Percentiles rank a stretch among this genome's conserved stretches.
phyloP scores from a whole-genome alignment of 2,113 vertebrate genomes.

The Eclectus roratus region DNA sequence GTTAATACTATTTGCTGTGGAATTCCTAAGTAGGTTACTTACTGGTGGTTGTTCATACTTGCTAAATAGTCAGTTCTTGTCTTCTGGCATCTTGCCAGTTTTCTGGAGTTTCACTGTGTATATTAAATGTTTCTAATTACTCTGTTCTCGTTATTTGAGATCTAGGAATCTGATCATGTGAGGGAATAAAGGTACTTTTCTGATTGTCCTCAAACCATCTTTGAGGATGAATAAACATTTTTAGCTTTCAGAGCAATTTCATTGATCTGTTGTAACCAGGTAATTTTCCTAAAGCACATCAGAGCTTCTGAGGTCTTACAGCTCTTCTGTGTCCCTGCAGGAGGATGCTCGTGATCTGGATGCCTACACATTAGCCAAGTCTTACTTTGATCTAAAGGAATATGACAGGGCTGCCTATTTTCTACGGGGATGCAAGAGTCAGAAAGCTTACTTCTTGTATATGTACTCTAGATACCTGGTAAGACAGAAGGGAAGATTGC shows the following conservation, averaged over 20 bases:
- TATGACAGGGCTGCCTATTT: constrained; percentile 97
- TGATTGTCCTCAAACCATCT: not conserved
- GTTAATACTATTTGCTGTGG: not conserved
- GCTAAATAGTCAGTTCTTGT: not conserved
- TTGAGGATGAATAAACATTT: not conserved
- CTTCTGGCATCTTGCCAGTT: not conserved
- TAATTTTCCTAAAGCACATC: not conserved
- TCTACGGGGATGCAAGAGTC: constrained; percentile 91
- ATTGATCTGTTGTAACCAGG: not conserved
- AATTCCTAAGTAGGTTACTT: not conserved
- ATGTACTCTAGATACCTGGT: constrained; percentile 99
- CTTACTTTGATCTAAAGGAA: constrained; percentile 97
- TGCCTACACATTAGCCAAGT: constrained; percentile 92
- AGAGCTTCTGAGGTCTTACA: not conserved
- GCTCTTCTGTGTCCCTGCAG: constrained; percentile 63
- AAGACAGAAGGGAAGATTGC: constrained; percentile 19
- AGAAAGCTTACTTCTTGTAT: constrained; percentile 96
- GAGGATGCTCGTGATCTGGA: constrained; percentile 94
- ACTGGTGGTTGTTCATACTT: not conserved
- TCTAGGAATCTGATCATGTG: rapidly evolving
- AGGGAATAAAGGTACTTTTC: not conserved
- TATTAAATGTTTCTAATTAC: not conserved
- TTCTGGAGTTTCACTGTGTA: not conserved
- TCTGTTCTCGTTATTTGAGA: not conserved
- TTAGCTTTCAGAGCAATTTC: not conserved